Evolutionary conservation across 2,797 vertebrate genomes (phyloP), one percentile per base, ranked within the genome.

Genomic region (Hypotaenidia okinawae): DNA sequence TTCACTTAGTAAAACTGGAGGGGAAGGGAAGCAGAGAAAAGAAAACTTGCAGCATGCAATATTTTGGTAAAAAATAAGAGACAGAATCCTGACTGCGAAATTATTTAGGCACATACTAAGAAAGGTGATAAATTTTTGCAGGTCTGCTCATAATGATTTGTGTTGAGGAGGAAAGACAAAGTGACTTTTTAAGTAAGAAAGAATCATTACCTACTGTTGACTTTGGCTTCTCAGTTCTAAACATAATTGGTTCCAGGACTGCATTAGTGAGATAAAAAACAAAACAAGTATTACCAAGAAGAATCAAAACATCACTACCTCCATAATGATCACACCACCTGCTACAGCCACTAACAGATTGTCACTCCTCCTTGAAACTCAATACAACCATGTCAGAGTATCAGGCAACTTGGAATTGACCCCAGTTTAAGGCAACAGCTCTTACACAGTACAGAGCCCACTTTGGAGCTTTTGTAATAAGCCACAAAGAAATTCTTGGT

Each of bases 191-290:
- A 37, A 21, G 72, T 27, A 88, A 92, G 79, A 84, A 84, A 87
- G 22, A 22, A 39, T 45, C 67, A 94, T 97, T 98, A 98, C 96
- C 97, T 97, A 78, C 66, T 70, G 92, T 90, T 89, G 96, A 63
- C 84, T 96, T 95, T 41, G 93, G 61, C 94, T 97, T 89, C 67
- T 96, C 95, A 80, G 87, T 87, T 86, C 85, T 96, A 88, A 96
- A 90, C 1, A 73, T 96, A 96, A 96, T 27, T 32, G 54, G 61
- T 86, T 97, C 97, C 91, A 95, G 89, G 75, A 67, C 90, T 97
- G 89, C 32, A 82, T 84, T 74, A 81, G 41, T 0, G 1, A 55
- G 59, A 83, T 32, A 66, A 91, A 88, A 94, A 93, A 9, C 39
- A 87, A 95, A 87, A 13, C 62, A 93, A 92, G 27, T 94, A 92